Evolutionary conservation across 2,113 vertebrate species (phyloP).

Genomic region (Tragulus kanchil): DNA sequence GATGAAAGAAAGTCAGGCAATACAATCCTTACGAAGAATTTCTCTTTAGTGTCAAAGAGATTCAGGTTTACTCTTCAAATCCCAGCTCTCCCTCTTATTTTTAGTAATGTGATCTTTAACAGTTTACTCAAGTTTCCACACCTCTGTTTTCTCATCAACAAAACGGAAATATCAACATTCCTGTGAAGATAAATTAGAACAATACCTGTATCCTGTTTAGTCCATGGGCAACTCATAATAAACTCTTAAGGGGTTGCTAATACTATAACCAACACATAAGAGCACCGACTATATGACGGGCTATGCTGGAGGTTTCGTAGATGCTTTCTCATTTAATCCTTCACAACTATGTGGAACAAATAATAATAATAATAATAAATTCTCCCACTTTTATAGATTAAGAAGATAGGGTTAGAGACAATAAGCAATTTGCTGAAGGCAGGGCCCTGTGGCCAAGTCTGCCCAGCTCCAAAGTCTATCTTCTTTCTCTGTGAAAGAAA

Average conservation of each 20-base stretch:
- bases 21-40: not conserved
- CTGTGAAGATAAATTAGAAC: not conserved
- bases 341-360: not conserved
- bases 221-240: not conserved
- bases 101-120: not conserved
- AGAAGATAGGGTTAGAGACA: not conserved
- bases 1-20: not conserved
- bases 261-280: not conserved
- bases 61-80: constrained; percentile 17
- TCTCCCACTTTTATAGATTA: not conserved
- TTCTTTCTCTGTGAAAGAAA: not conserved
- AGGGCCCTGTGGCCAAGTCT: not conserved
- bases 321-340: constrained; percentile 12
- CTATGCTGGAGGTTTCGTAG: not conserved
- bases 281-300: not conserved
- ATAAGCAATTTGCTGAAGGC: not conserved
- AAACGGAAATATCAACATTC: constrained; percentile 53
- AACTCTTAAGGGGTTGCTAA: not conserved
- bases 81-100: not conserved
- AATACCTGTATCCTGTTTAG: constrained; percentile 20
- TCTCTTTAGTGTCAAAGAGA: not conserved
- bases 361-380: not conserved
- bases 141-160: constrained; percentile 2
- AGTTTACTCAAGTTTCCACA: constrained; percentile 42
- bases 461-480: not conserved